Evolutionary conservation across 2,113 vertebrate genomes (phyloP), one percentile per base, ranked within the genome.

Genomic region (Perca schrenkii): DNA sequence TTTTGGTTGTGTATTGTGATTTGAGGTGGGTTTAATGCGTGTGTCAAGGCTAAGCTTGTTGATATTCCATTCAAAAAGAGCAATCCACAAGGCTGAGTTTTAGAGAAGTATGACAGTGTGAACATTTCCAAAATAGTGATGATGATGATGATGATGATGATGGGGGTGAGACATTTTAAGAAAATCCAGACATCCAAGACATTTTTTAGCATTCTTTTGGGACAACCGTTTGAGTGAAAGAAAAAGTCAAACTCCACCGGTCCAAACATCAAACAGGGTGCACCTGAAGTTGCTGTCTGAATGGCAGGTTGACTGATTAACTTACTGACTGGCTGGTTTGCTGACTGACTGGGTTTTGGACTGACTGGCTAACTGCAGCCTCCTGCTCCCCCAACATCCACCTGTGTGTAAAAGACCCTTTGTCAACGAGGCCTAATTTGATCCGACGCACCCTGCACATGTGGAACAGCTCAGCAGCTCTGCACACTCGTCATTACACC

Each of bases 351-450:
- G 81, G 64, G 43, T 89, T 86, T 80, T 80, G 65, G 70, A 47
- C 71, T 75, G 77, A 74, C 54, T 82, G 66, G 47, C 89, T 74
- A 83, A 76, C 74, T 89, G 57, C 84, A 50, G 53, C 53, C 76
- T 43, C 65, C 82, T 22, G n/a, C 77, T 40, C 80, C 84, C 87
- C 84, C 89, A 78, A 89, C 75, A 83, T 93, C 91, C 94, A 96
- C 95, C 94, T 96, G 95, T 93, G 93, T 91, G 92, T 93, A 95
- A 95, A 95, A 93, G 94, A 80, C 88, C 86, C 94, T 95, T 95
- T 95, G 94, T 95, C 91, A 94, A 73, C 61, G 52, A 81, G 80
- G 87, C 85, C 91, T 95, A 93, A 94, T 94, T 93, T 92, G 91
- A 95, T 92, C 90, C 92, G 94, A 95, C 90, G 77, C 89, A 84